Evolutionary conservation across 2,113 vertebrate species (phyloP), one percentile per base, ranked within the genome.

Genomic region (Merops nubicus): DNA sequence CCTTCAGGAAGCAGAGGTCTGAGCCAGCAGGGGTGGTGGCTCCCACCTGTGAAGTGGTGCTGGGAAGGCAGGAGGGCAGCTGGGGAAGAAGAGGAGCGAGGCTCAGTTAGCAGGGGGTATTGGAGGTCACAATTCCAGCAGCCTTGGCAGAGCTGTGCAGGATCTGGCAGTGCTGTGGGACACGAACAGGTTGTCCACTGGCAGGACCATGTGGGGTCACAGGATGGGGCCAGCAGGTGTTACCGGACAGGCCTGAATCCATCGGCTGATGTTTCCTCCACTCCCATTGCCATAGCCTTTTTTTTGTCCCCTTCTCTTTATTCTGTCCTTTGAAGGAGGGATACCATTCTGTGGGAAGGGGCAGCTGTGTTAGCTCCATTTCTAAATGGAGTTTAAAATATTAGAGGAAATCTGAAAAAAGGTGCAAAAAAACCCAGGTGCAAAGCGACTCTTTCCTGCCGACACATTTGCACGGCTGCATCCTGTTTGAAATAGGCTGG

Each of bases 381-480:
- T 88, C 74, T 93, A 88, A 92, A 80, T 19, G 23, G n/a, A 80
- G 67, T 86, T 93, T 62, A 47, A 94, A 88, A 89, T 93, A 65
- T 29, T 68, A 84, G 73, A 94, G 96, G 93, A 96, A 96, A 91
- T 92, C 47, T 85, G 85, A 57, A 72, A 88, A 93, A 93, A 83
- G 76, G 82, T 92, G 51, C 88, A 69, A 34, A 48, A 60, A 69
- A 31, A n/a, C n/a, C n/a, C 93, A 94, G 76, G 93, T 94, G 95
- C 88, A 62, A 36, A 96, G 64, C 26, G 1, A 6, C 42, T 94
- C 73, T 80, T 95, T 92, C 95, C 94, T 95, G 89, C 94, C 29
- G 11, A 18, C 51, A 40, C 62, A 1, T 73, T 50, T 82, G 62
- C 63, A 43, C 29, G 72, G 95, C 87, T 93, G 92, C 80, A 87